Conservation (phyloP, 1,140 invertebrate species). For the Drosophila sechellia region DNA sequence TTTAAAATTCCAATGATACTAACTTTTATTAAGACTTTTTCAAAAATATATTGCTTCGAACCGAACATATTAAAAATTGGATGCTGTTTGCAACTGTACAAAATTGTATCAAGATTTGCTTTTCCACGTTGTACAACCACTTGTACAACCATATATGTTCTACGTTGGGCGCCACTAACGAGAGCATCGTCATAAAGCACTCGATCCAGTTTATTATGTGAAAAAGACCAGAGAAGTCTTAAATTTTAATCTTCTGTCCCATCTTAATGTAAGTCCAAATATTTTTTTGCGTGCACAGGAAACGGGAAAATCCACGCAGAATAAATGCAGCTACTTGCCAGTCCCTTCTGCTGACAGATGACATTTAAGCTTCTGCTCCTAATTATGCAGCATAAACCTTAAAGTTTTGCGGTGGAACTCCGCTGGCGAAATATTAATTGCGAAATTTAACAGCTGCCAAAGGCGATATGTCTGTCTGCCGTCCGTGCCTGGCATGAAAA, state of each 20-base stretch:
- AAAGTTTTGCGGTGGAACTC: constrained; percentile 43
- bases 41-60: too few relatives aligned
- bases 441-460: constrained; percentile 63
- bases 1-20: neutral
- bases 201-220: too few relatives aligned
- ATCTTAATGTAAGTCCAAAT: neutral
- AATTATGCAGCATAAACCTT: constrained; percentile 59
- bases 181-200: too few relatives aligned
- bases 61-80: too few relatives aligned
- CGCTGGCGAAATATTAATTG: constrained; percentile 64
- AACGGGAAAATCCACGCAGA: constrained; percentile 9
- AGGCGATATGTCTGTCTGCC: constrained; percentile 5
- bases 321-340: constrained; percentile 38
- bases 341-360: constrained; percentile 47
- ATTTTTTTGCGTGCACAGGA: constrained; percentile 5
- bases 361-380: constrained; percentile 50
- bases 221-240: too few relatives aligned
- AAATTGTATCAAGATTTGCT: neutral
- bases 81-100: neutral
- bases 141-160: neutral
- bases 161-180: too few relatives aligned
- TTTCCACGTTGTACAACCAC: neutral
- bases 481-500: constrained; percentile 41
- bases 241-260: too few relatives aligned
- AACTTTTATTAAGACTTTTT: too few relatives aligned